Evolutionary conservation across 1,140 invertebrate genomes (phyloP).

Genomic region (Nasonia longicornis): DNA sequence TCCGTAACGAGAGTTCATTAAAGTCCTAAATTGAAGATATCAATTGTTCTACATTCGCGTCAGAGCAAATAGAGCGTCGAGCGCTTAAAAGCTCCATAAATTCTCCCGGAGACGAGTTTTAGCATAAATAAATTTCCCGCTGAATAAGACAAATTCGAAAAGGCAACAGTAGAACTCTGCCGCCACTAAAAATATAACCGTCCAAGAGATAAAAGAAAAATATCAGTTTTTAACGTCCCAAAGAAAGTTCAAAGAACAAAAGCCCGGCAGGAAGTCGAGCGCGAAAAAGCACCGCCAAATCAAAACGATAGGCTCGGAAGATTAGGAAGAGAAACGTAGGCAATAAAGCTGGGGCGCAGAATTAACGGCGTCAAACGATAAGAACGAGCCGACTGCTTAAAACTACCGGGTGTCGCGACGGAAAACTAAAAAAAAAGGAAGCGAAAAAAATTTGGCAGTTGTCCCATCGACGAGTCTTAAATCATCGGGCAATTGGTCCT

Average conservation of each 20-base stretch:
- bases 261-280: no score
- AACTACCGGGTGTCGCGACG: background rate
- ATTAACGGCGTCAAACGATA: constrained; percentile 16
- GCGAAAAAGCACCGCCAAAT: background rate
- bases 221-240: no score
- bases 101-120: background rate
- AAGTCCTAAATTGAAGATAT: no score
- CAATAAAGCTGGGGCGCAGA: background rate
- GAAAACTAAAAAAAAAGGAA: constrained; percentile 38
- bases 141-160: background rate
- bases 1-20: no score
- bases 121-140: background rate
- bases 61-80: no score
- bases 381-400: background rate
- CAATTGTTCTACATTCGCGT: no score
- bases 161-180: no score
- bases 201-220: no score
- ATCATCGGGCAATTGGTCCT: constrained; percentile 43
- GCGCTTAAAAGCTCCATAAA: background rate
- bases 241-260: no score
- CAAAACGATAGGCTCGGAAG: background rate
- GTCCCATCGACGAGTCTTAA: constrained; percentile 46
- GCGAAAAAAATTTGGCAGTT: constrained; percentile 42
- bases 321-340: background rate
- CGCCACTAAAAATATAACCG: no score